Evolutionary conservation across 2,888 invertebrate species (phyloP).

Genomic region (Watsonalla cultraria): DNA sequence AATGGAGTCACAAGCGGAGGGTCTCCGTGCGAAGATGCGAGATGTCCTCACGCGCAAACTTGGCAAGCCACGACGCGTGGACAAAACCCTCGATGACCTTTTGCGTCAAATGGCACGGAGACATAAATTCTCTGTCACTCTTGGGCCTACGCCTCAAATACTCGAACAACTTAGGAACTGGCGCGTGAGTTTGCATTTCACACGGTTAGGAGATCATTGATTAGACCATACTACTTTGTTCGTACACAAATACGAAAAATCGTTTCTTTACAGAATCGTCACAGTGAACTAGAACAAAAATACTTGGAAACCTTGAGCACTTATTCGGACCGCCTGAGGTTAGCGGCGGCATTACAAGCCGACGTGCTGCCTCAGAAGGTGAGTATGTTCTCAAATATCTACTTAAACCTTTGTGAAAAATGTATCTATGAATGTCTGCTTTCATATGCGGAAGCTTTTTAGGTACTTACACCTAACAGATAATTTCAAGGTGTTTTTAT

Average conservation of each 20-base stretch:
- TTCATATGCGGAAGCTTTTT: too few species aligned
- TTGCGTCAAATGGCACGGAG: slow-evolving; percentile 60
- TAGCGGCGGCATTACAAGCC: slow-evolving; percentile 65
- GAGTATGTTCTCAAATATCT: slow-evolving; percentile 2
- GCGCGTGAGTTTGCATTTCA: slow-evolving; percentile 37
- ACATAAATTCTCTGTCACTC: slow-evolving; percentile 56
- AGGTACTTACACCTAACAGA: background rate
- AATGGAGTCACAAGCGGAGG: slow-evolving; percentile 80
- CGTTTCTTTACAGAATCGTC: slow-evolving; percentile 41
- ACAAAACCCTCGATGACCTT: slow-evolving; percentile 60
- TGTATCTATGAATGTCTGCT: too few species aligned
- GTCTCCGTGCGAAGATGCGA: slow-evolving; percentile 74
- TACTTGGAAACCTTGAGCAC: slow-evolving; percentile 48
- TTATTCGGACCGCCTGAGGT: slow-evolving; percentile 56
- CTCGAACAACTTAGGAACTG: slow-evolving; percentile 50
- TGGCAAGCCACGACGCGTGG: slow-evolving; percentile 59
- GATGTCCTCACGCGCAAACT: slow-evolving; percentile 62
- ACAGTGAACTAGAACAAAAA: slow-evolving; percentile 52
- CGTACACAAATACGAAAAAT: slow-evolving; percentile 5
- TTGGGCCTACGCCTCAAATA: slow-evolving; percentile 46
- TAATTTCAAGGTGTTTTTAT: background rate
- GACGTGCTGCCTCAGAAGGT: slow-evolving; percentile 62
- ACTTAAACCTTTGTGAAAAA: too few species aligned
- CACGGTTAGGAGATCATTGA: too few species aligned
- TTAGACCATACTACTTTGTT: too few species aligned